phyloP scores from a whole-genome alignment of 2,797 vertebrate species.

The Nothura maculosa region DNA sequence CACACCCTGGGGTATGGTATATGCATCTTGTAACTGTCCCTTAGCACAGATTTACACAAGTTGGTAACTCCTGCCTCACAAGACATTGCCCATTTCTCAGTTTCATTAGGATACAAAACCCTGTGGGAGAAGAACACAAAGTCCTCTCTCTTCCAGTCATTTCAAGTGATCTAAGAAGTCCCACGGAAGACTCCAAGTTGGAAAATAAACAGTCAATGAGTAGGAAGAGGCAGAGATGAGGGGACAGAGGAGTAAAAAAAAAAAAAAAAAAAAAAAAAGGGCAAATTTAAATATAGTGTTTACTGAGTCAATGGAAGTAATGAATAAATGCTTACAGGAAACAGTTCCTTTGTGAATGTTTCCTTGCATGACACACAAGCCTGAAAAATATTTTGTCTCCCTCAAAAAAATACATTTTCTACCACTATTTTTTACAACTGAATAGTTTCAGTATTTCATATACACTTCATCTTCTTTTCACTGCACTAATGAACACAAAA shows the following conservation, averaged over 20 bases:
- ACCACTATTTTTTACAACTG: not conserved
- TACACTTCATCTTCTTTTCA: too few relatives aligned
- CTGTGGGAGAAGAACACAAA: not conserved
- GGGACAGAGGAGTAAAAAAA: not conserved
- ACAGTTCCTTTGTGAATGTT: not conserved
- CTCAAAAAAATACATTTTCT: not conserved
- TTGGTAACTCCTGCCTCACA: not conserved
- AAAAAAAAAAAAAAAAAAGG: not conserved
- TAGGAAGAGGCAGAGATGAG: not conserved
- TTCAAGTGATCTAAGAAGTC: not conserved
- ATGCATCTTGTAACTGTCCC: not conserved
- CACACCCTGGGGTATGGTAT: not conserved
- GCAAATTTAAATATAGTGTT: not conserved
- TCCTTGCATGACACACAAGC: not conserved
- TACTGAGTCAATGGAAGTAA: not conserved
- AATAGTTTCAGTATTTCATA: not conserved
- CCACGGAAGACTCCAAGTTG: not conserved
- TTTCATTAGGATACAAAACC: not conserved
- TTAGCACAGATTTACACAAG: not conserved
- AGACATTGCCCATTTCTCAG: not conserved
- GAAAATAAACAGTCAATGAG: not conserved
- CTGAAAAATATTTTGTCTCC: not conserved
- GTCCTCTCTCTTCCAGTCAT: not conserved
- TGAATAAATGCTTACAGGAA: not conserved
- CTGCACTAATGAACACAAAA: not conserved